These are phyloP conservation scores for Drosophila sechellia DNA, from an alignment of 1,140 invertebrate species.

Conservation along the genomic window DNA sequence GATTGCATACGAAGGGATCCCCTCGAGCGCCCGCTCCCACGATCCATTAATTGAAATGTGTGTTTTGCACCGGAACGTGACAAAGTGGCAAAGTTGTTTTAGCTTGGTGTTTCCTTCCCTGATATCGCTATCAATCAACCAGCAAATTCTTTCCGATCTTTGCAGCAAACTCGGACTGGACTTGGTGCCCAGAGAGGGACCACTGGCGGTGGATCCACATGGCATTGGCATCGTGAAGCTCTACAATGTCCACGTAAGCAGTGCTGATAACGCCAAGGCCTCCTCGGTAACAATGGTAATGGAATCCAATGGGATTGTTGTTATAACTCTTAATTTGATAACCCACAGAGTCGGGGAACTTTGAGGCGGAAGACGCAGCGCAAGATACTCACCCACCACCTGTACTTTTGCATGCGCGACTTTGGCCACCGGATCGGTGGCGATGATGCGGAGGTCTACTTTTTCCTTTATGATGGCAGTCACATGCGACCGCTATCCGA, in stretches of 20 bases:
- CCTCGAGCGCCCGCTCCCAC: conserved; percentile 6
- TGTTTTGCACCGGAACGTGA: conserved; percentile 54
- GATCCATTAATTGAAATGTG: conserved; percentile 34
- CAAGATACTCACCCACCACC: conserved; percentile 91
- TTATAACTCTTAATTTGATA: background rate
- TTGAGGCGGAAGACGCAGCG: conserved; percentile 88
- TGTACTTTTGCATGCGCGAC: conserved; percentile 95
- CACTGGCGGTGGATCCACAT: conserved; percentile 94
- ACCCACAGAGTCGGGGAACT: conserved; percentile 87
- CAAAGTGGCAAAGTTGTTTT: conserved; percentile 66
- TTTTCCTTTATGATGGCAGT: conserved; percentile 93
- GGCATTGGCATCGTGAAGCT: conserved; percentile 94
- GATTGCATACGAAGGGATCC: conserved; percentile 18
- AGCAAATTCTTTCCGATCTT: conserved; percentile 77
- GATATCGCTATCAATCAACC: conserved; percentile 30
- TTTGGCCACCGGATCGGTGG: conserved; percentile 94
- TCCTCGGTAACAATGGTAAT: conserved; percentile 87
- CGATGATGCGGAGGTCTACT: conserved; percentile 94
- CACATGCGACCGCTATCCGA: conserved; percentile 91
- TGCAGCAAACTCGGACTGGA: conserved; percentile 95
- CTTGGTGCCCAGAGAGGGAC: conserved; percentile 94
- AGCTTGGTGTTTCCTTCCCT: conserved; percentile 43
- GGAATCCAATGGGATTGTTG: no score
- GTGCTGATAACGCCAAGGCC: conserved; percentile 91
- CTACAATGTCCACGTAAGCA: conserved; percentile 93